These are phyloP conservation scores for Pogonognathellus flavescens DNA, from an alignment of 1,140 invertebrate species.

Conservation along the genomic window DNA sequence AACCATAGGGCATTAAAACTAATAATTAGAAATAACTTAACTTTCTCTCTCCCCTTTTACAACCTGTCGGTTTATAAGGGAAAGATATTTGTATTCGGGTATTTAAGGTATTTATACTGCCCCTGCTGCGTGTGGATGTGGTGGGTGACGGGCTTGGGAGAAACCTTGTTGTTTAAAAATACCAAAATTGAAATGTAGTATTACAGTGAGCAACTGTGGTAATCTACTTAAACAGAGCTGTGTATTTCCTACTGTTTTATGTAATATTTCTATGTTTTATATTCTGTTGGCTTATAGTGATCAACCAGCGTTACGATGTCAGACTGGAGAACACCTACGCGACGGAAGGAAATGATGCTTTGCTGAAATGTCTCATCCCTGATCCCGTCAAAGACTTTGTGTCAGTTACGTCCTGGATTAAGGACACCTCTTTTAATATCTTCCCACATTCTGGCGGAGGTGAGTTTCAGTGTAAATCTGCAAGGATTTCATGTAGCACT, in stretches of 20 bases:
- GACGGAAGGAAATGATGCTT: slow-evolving; percentile 83
- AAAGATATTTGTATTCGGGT: background rate
- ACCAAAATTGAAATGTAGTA: background rate
- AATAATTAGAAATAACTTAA: slow-evolving; percentile 28
- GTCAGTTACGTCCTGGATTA: slow-evolving; percentile 85
- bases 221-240: background rate
- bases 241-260: background rate
- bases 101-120: no score
- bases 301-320: slow-evolving; percentile 85
- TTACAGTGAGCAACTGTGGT: background rate
- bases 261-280: slow-evolving; percentile 59
- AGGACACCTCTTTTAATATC: slow-evolving; percentile 79
- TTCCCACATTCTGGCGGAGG: slow-evolving; percentile 60
- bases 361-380: slow-evolving; percentile 84
- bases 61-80: background rate
- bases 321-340: slow-evolving; percentile 74
- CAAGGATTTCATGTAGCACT: background rate
- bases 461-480: slow-evolving; percentile 13
- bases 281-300: slow-evolving; percentile 74
- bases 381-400: slow-evolving; percentile 86
- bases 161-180: background rate
- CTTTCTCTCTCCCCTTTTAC: background rate
- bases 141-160: background rate
- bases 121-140: no score
- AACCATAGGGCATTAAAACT: background rate